Conservation (phyloP, 1,140 invertebrate genomes). For the Centruroides sculpturatus region DNA sequence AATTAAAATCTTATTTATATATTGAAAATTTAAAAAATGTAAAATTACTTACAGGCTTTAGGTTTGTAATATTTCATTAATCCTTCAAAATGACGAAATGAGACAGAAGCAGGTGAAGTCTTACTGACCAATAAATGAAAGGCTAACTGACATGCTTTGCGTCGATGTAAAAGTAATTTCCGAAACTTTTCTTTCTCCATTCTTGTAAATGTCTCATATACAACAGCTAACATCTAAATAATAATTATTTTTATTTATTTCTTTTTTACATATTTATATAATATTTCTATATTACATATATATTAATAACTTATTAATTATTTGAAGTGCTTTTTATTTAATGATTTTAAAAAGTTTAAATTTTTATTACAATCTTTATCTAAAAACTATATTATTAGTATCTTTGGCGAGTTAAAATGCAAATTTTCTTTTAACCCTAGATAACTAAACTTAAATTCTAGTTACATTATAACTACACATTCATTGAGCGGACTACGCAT, state of each 20-base stretch:
- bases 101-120: conserved; percentile 44
- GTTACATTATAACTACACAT: too few species aligned
- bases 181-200: conserved; percentile 77
- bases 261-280: neutral
- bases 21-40: too few species aligned
- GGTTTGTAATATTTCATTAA: conserved; percentile 63
- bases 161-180: conserved; percentile 66
- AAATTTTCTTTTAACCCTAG: too few species aligned
- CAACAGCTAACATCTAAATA: conserved; percentile 66
- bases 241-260: conserved; percentile 11
- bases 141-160: conserved; percentile 64
- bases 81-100: conserved; percentile 64
- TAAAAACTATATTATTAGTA: too few species aligned
- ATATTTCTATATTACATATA: neutral
- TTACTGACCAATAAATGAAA: conserved; percentile 56
- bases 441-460: too few species aligned
- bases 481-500: too few species aligned
- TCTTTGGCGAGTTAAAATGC: too few species aligned
- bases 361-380: too few species aligned
- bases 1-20: too few species aligned
- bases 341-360: too few species aligned
- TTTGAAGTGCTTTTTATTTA: too few species aligned
- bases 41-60: conserved; percentile 43
- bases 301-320: neutral
- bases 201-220: conserved; percentile 76